phyloP scores from a whole-genome alignment of 2,113 vertebrate genomes.

The Tragelaphus buxtoni region DNA sequence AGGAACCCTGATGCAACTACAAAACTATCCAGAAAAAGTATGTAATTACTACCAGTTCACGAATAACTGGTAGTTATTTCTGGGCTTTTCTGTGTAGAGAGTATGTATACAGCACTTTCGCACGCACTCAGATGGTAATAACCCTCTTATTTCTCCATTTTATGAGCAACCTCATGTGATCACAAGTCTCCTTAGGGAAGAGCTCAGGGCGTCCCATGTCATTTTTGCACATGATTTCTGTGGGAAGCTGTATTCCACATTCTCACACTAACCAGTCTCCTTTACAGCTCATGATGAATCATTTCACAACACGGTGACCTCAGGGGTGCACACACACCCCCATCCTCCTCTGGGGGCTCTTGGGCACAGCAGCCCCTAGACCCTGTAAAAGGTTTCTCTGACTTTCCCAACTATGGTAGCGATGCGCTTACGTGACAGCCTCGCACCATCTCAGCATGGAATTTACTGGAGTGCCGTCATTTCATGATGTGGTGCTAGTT shows the following conservation, averaged over 20 bases:
- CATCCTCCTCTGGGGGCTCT: background rate
- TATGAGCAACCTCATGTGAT: background rate
- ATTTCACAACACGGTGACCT: background rate
- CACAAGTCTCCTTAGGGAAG: background rate
- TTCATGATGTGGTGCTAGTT: rapidly evolving
- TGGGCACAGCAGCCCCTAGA: background rate
- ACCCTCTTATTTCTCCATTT: background rate
- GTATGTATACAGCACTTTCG: background rate
- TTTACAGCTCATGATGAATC: rapidly evolving
- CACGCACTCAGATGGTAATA: background rate
- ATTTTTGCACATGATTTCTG: background rate
- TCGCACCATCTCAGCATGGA: background rate
- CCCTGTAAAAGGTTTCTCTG: rapidly evolving
- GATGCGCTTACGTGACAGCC: background rate
- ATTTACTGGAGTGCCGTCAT: rapidly evolving
- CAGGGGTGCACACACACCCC: background rate
- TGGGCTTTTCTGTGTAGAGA: background rate
- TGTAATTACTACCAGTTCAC: background rate
- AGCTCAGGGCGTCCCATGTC: background rate
- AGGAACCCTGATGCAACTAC: background rate
- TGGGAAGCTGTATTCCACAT: background rate
- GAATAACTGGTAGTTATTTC: background rate
- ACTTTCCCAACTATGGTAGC: background rate
- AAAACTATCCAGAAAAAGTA: background rate
- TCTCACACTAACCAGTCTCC: background rate